Conservation (phyloP, 1,140 invertebrate species). For the Conus ventricosus region DNA sequence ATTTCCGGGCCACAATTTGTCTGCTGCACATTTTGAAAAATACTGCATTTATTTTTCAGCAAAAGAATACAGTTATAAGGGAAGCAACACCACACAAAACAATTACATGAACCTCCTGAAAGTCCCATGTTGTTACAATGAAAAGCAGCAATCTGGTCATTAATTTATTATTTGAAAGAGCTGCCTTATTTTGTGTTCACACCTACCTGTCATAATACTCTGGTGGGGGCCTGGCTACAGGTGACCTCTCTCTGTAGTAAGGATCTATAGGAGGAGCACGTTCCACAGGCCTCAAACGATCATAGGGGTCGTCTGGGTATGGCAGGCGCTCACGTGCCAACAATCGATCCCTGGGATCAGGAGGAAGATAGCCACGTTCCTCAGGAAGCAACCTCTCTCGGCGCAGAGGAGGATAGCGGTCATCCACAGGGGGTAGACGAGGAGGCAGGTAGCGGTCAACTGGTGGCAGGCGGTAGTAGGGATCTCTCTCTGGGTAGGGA, state of each 20-base stretch:
- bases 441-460: constrained; percentile 43
- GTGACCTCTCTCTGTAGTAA: constrained; percentile 56
- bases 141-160: too few relatives aligned
- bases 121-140: too few relatives aligned
- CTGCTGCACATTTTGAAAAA: too few relatives aligned
- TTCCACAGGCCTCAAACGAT: constrained; percentile 18
- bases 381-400: constrained; percentile 27
- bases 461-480: constrained; percentile 54
- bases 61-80: too few relatives aligned
- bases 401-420: constrained; percentile 32
- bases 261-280: constrained; percentile 42
- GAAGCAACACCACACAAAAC: too few relatives aligned
- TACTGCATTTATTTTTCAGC: too few relatives aligned
- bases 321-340: constrained; percentile 36
- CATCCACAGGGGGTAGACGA: constrained; percentile 24
- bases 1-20: too few relatives aligned
- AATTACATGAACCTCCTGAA: too few relatives aligned
- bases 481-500: constrained; percentile 45
- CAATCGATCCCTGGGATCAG: constrained; percentile 47
- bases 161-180: too few relatives aligned
- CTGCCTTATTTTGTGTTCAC: too few relatives aligned
- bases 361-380: constrained; percentile 25
- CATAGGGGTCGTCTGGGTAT: constrained; percentile 46
- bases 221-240: constrained; percentile 50
- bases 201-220: constrained; percentile 62